Conservation (phyloP, 2,797 vertebrate genomes). For the Corythornis leucogaster region DNA sequence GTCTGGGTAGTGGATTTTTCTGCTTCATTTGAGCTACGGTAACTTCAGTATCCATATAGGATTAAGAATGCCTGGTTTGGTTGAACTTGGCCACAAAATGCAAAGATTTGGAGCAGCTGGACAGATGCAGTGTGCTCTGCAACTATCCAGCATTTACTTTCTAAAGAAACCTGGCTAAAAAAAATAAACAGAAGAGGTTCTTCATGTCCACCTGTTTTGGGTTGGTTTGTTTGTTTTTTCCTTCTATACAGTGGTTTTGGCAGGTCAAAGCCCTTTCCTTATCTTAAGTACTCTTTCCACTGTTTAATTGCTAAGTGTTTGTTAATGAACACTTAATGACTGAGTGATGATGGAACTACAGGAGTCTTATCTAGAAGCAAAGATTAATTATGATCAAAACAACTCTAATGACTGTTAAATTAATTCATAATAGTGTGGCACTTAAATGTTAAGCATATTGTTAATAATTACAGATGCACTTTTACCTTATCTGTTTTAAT, state of each 20-base stretch:
- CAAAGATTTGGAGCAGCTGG: not conserved
- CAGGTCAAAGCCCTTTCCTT: not conserved
- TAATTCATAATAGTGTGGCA: slow-evolving; percentile 59
- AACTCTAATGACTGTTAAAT: slow-evolving; percentile 58
- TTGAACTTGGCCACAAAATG: not conserved
- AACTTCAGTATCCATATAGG: not conserved
- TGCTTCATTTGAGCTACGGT: not conserved
- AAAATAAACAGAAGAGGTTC: not conserved
- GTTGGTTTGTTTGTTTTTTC: not conserved
- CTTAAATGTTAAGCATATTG: slow-evolving; percentile 34
- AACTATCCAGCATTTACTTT: not conserved
- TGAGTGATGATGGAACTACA: slow-evolving; percentile 15
- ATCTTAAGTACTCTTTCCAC: not conserved
- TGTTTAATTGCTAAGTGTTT: slow-evolving; percentile 9
- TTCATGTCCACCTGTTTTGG: not conserved
- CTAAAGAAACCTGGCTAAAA: not conserved
- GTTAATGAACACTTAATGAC: slow-evolving; percentile 56
- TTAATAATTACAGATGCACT: slow-evolving; percentile 43
- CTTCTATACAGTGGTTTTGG: not conserved
- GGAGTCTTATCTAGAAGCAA: slow-evolving; percentile 49
- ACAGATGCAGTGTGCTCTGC: not conserved
- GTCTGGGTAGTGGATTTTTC: not conserved
- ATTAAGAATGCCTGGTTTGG: not conserved
- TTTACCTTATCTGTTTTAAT: not conserved
- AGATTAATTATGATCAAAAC: slow-evolving; percentile 50